Evolutionary conservation across 2,113 vertebrate genomes (phyloP).

Genomic region (Dromiciops gliroides): DNA sequence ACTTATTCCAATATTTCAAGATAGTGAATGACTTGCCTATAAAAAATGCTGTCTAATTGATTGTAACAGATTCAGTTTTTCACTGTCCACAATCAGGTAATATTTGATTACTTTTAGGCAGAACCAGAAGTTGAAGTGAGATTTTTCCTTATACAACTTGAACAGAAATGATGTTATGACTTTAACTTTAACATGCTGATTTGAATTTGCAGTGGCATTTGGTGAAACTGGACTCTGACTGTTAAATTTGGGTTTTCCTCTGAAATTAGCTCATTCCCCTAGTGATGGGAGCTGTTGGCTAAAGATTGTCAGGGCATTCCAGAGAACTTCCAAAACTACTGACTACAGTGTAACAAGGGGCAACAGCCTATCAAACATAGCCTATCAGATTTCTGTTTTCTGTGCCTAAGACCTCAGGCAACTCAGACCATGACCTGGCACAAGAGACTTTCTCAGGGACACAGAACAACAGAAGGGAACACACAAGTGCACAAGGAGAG

Average conservation of each 20-base stretch:
- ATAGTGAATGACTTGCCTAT: not conserved
- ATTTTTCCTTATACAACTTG: not conserved
- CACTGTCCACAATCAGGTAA: not conserved
- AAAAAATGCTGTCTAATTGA: not conserved
- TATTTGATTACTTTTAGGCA: not conserved
- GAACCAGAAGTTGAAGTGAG: not conserved
- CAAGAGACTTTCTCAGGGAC: not conserved
- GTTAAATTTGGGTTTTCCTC: not conserved
- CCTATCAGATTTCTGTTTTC: not conserved
- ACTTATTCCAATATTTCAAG: not conserved
- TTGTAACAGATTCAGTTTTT: not conserved
- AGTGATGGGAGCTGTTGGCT: not conserved
- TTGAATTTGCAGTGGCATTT: not conserved
- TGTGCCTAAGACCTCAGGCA: not conserved
- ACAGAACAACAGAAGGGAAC: not conserved
- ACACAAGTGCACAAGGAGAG: not conserved
- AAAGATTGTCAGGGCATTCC: not conserved
- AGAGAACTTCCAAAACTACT: not conserved
- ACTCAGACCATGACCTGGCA: not conserved
- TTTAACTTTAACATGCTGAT: not conserved
- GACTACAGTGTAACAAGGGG: not conserved
- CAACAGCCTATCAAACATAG: not conserved
- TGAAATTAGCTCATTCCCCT: not conserved
- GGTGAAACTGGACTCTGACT: not conserved
- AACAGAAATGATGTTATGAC: not conserved